Conservation (phyloP, 2,888 invertebrate species). For the Leptodirus hochenwartii region DNA sequence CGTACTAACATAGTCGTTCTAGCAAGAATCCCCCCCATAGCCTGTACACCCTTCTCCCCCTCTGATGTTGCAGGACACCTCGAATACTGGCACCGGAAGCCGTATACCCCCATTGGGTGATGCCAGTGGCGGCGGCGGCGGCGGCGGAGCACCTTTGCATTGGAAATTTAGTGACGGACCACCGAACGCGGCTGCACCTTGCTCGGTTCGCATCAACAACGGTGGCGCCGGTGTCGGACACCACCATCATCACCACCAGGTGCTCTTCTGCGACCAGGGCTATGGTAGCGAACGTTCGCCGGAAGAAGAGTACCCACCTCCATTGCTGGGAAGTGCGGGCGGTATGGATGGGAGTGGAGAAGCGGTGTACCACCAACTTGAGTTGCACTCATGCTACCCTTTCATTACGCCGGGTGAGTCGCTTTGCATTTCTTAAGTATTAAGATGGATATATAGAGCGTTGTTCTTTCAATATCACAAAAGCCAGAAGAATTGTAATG, state of each 20-base stretch:
- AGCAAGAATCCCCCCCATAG: no score
- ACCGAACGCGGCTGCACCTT: no score
- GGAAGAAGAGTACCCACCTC: constrained; percentile 56
- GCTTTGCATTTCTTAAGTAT: not conserved
- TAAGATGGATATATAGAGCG: no score
- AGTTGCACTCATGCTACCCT: constrained; percentile 42
- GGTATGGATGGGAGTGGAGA: no score
- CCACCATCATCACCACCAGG: no score
- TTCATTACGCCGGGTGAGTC: constrained; percentile 49
- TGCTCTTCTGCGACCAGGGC: constrained; percentile 44
- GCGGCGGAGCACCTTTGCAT: constrained; percentile 25
- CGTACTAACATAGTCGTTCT: no score
- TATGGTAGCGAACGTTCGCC: constrained; percentile 62
- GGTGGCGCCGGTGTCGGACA: no score
- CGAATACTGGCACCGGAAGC: no score
- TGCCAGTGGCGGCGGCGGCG: no score
- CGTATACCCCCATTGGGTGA: constrained; percentile 26
- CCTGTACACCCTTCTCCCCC: no score
- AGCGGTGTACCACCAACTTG: constrained; percentile 40
- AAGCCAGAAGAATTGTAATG: no score
- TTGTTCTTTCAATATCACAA: no score
- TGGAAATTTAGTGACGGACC: constrained; percentile 28
- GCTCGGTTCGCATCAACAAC: constrained; percentile 6
- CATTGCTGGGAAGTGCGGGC: constrained; percentile 38
- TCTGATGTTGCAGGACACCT: constrained; percentile 26